phyloP scores from a whole-genome alignment of 2,888 invertebrate genomes.

The Netelia inedita region DNA sequence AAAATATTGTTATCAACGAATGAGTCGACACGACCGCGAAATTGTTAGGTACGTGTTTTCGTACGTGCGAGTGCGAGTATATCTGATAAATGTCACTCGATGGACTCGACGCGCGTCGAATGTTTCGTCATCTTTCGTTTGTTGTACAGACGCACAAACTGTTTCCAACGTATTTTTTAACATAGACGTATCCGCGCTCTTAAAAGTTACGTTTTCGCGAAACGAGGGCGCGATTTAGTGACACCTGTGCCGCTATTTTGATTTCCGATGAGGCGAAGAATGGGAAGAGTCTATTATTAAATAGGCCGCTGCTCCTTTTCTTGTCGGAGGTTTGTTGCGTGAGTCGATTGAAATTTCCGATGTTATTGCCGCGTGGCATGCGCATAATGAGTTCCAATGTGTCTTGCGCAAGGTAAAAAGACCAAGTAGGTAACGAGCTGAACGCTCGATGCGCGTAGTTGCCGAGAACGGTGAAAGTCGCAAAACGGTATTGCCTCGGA shows the following conservation, averaged over 20 bases:
- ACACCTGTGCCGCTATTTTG: background rate
- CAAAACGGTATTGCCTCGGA: slow-evolving; percentile 1
- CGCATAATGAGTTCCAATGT: slow-evolving; percentile 45
- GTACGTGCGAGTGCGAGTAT: background rate
- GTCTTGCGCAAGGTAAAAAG: slow-evolving; percentile 55
- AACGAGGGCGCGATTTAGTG: background rate
- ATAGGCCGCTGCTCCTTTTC: background rate
- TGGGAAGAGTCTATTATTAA: background rate
- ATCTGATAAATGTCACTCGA: slow-evolving; percentile 17
- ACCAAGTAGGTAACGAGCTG: slow-evolving; percentile 8
- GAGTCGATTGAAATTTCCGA: slow-evolving; percentile 6
- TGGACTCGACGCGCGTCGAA: background rate
- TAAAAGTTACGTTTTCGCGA: background rate
- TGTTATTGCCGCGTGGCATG: slow-evolving; percentile 14
- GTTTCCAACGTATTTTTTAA: too few species aligned
- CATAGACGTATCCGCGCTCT: too few species aligned
- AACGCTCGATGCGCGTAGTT: slow-evolving; percentile 4
- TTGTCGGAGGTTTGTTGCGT: background rate
- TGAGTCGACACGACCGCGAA: slow-evolving; percentile 46
- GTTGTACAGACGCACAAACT: too few species aligned
- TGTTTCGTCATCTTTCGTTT: background rate
- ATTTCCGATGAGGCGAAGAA: background rate
- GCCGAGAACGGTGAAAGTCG: slow-evolving; percentile 47
- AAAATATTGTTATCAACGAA: slow-evolving; percentile 52
- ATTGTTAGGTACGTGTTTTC: slow-evolving; percentile 15